Conservation (phyloP, 2,797 vertebrate genomes). For the Spinus olivaceus region DNA sequence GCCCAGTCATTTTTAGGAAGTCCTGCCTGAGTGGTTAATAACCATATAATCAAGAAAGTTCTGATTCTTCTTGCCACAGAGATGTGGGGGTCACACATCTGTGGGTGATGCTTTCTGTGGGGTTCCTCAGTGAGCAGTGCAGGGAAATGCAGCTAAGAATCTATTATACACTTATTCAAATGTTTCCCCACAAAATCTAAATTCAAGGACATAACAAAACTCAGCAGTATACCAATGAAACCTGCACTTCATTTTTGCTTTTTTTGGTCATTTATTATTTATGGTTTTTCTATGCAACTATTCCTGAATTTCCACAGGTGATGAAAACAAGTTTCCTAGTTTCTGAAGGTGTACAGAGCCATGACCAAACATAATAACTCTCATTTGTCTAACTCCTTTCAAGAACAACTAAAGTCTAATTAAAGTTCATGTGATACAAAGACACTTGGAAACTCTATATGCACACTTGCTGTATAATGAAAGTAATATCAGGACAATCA, state of each 20-base stretch:
- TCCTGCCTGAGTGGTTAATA: neutral
- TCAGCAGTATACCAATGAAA: neutral
- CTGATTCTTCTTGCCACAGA: neutral
- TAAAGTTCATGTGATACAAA: constrained; percentile 1
- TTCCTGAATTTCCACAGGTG: neutral
- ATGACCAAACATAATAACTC: neutral
- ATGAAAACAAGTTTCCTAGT: neutral
- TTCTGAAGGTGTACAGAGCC: neutral
- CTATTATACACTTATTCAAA: neutral
- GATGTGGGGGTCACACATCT: neutral
- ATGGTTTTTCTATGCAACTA: neutral
- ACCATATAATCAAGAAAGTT: neutral
- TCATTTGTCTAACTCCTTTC: neutral
- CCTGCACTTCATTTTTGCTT: neutral
- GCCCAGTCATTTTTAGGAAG: neutral
- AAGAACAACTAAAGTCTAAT: neutral
- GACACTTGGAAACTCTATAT: neutral
- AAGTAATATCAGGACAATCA: constrained; percentile 31
- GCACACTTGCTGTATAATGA: neutral
- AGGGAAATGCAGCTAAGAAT: neutral
- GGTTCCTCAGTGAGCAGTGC: neutral
- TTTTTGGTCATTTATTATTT: neutral
- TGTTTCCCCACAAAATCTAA: neutral
- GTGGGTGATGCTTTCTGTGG: neutral
- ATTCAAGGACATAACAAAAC: neutral